Conservation (phyloP, 2,888 invertebrate genomes). For the Eupithecia exiguata region DNA sequence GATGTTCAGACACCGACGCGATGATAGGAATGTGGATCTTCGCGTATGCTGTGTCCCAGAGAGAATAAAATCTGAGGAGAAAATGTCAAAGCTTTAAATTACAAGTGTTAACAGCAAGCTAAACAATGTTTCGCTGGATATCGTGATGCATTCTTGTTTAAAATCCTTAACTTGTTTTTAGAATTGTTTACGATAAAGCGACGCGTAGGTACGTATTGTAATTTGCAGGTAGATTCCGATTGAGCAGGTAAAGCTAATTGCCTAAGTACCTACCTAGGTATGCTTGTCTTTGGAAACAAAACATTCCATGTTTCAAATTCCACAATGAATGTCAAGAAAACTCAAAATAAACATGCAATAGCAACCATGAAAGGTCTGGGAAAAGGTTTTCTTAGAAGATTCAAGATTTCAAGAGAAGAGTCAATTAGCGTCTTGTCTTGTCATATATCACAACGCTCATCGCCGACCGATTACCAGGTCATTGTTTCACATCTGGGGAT, state of each 20-base stretch:
- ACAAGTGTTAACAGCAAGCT: not conserved
- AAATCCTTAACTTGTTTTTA: not conserved
- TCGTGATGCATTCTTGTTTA: not conserved
- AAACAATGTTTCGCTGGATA: not conserved
- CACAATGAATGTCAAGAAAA: not conserved
- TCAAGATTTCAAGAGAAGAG: not conserved
- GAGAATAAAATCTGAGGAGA: constrained; percentile 93
- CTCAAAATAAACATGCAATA: not conserved
- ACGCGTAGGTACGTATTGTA: not conserved
- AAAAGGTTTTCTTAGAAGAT: not conserved
- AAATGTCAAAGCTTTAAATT: not conserved
- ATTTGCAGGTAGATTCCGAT: not conserved
- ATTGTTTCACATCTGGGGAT: not conserved
- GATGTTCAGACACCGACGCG: constrained; percentile 99
- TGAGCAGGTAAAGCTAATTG: not conserved
- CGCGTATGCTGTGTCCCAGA: constrained; percentile 99
- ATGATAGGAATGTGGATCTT: constrained; percentile 99
- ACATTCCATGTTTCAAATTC: not conserved
- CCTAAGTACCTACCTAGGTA: not conserved
- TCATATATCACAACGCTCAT: not conserved
- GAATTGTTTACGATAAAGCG: not conserved
- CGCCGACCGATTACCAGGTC: no score
- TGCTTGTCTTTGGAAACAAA: not conserved
- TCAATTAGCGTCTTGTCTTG: not conserved
- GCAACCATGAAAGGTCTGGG: not conserved